Percentiles rank a stretch among this genome's conserved stretches.
Evolutionary conservation across 2,797 vertebrate genomes (phyloP).

Genomic region (Danionella dracula): DNA sequence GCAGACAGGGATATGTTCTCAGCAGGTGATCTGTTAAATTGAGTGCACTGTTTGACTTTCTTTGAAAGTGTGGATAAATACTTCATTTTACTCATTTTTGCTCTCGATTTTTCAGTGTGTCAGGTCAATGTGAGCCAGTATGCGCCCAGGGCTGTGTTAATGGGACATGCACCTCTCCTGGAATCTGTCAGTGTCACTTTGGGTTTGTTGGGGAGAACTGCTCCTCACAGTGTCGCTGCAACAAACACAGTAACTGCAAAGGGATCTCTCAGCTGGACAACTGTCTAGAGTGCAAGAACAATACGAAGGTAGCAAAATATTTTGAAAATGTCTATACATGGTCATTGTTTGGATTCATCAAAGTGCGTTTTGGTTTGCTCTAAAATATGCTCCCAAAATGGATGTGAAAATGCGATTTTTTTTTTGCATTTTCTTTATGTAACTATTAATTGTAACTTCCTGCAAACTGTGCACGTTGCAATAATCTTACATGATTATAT

Average conservation of each 20-base stretch:
- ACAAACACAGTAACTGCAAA: slow-evolving; percentile 87
- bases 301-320: slow-evolving; percentile 72
- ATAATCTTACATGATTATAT: too few species aligned
- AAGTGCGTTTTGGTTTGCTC: too few species aligned
- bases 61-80: not conserved
- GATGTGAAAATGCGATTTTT: too few species aligned
- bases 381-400: too few species aligned
- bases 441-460: too few species aligned
- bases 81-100: not conserved
- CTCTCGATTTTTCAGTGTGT: slow-evolving; percentile 53
- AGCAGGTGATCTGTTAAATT: slow-evolving; percentile 66
- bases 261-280: slow-evolving; percentile 75
- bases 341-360: too few species aligned
- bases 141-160: slow-evolving; percentile 88
- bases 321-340: too few species aligned
- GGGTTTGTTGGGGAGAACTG: slow-evolving; percentile 89
- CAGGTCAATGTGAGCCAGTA: slow-evolving; percentile 84
- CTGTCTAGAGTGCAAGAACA: slow-evolving; percentile 85
- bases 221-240: slow-evolving; percentile 87
- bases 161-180: slow-evolving; percentile 82
- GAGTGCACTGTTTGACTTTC: not conserved
- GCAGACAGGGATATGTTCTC: slow-evolving; percentile 84
- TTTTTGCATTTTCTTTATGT: too few species aligned
- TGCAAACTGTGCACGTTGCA: too few species aligned
- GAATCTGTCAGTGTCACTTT: slow-evolving; percentile 85